Evolutionary conservation across 2,113 vertebrate species (phyloP), one percentile per base, ranked within the genome.

Genomic region (Otolemur garnettii): DNA sequence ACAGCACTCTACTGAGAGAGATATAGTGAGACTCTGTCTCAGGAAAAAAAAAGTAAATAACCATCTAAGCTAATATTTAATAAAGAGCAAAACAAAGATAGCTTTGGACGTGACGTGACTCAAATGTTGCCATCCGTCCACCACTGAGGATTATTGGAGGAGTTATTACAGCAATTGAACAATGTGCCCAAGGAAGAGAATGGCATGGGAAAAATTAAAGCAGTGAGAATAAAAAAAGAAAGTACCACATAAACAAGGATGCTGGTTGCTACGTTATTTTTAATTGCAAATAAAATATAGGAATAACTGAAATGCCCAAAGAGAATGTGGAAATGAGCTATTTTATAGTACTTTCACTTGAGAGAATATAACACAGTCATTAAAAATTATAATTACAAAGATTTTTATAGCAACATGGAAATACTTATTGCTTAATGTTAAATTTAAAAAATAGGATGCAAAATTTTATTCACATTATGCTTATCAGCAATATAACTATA

Each of bases 251-350:
- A 75, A 45, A 57, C 75, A 90, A 62, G 90, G 30, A 80, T 33
- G 42, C 45, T 30, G 30, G 17, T 19, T 84, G 59, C 69, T 75
- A 79, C 30, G 6, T 86, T 93, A 85, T 86, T 90, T 92, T 94
- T 92, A 92, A 94, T 77, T 95, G 50, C 74, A 87, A 95, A 88
- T 96, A 81, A 94, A 97, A 81, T 18, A 85, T 22, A 83, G 45
- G 22, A 91, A 95, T 18, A 94, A 85, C 59, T 35, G 18, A 93
- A 80, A 85, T 78, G 19, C 15, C 13, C 60, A 72, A 64, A 64
- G 69, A 91, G 68, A 94, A 78, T 77, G 28, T 96, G 57, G 28
- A 96, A 85, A 84, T 84, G 57, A 57, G 33, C 50, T 59, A 75
- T 80, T 42, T 77, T 93, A 71, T 57, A 55, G 22, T 66, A 66